A percentile compares a stretch with the other conserved stretches of the same genome.
phyloP scores from a whole-genome alignment of 2,797 vertebrate genomes.

The Periophthalmus magnuspinnatus region DNA sequence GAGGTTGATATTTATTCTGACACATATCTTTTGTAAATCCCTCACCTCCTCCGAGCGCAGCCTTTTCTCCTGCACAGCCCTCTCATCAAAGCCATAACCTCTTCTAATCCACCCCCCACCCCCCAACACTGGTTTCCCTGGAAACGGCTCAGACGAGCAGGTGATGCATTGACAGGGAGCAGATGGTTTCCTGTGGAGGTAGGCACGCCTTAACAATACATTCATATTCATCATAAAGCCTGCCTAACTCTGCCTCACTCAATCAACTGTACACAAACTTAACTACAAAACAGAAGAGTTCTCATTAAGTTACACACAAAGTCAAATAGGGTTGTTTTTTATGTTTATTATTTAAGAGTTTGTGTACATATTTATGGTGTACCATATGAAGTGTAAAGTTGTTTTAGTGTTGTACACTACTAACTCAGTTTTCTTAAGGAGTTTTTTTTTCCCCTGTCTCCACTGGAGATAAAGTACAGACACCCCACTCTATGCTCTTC shows the following conservation, averaged over 20 bases:
- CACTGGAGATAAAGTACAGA: conserved; percentile 71
- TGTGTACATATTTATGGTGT: not conserved
- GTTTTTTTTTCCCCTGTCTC: conserved; percentile 58
- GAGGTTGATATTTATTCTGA: conserved; percentile 67
- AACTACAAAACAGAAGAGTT: conserved; percentile 55
- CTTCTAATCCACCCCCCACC: conserved; percentile 81
- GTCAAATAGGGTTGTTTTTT: not conserved
- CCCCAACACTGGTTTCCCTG: conserved; percentile 79
- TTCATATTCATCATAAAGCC: conserved; percentile 90
- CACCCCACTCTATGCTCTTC: conserved; percentile 59
- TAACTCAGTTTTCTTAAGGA: conserved; percentile 66
- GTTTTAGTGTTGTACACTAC: conserved; percentile 50
- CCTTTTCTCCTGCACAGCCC: conserved; percentile 56
- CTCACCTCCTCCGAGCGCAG: conserved; percentile 19
- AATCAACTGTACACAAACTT: conserved; percentile 57
- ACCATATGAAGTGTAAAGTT: not conserved
- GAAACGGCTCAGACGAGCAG: conserved; percentile 94
- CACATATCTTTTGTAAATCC: conserved; percentile 13
- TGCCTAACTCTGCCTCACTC: conserved; percentile 78
- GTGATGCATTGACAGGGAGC: conserved; percentile 99
- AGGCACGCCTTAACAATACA: conserved; percentile 89
- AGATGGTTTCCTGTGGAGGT: conserved; percentile 98
- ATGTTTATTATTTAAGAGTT: not conserved
- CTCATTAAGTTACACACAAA: conserved; percentile 15
- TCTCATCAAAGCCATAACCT: conserved; percentile 74